A percentile compares a stretch with the other conserved stretches of the same genome.
Conservation (phyloP, 2,797 vertebrate species). For the Orientallactaga sibirica region DNA sequence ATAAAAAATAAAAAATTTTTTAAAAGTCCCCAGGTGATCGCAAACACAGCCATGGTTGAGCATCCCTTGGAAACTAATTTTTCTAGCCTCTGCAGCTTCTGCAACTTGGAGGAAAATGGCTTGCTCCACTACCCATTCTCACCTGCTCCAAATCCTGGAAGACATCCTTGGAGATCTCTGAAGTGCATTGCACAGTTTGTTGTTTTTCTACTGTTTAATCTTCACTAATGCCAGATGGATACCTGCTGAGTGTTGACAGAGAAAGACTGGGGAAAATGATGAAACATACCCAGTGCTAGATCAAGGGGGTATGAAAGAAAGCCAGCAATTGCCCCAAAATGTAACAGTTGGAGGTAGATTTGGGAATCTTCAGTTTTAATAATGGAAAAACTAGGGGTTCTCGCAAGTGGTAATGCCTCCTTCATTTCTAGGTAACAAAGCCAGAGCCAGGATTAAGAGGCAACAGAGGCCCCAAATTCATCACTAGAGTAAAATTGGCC, state of each 20-base stretch:
- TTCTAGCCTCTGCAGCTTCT: background rate
- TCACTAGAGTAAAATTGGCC: background rate
- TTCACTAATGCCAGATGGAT: background rate
- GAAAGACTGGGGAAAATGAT: background rate
- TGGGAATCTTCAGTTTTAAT: constrained; percentile 16
- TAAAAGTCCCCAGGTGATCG: background rate
- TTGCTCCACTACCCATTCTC: background rate
- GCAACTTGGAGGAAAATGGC: background rate
- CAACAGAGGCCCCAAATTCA: background rate
- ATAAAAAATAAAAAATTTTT: background rate
- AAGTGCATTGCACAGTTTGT: background rate
- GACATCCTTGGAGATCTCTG: background rate
- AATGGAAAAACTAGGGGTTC: background rate
- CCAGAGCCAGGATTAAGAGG: background rate
- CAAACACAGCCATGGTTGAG: background rate
- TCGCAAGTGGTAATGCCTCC: background rate
- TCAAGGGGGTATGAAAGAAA: constrained; percentile 3
- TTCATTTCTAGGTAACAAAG: background rate
- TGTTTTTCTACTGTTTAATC: background rate
- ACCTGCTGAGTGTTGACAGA: background rate
- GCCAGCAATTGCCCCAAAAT: constrained; percentile 33
- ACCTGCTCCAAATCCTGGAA: background rate
- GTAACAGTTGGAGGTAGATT: background rate
- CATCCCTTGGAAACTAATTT: background rate
- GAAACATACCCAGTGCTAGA: background rate